Evolutionary conservation across 2,113 vertebrate genomes (phyloP).

Genomic region (Saccopteryx leptura): DNA sequence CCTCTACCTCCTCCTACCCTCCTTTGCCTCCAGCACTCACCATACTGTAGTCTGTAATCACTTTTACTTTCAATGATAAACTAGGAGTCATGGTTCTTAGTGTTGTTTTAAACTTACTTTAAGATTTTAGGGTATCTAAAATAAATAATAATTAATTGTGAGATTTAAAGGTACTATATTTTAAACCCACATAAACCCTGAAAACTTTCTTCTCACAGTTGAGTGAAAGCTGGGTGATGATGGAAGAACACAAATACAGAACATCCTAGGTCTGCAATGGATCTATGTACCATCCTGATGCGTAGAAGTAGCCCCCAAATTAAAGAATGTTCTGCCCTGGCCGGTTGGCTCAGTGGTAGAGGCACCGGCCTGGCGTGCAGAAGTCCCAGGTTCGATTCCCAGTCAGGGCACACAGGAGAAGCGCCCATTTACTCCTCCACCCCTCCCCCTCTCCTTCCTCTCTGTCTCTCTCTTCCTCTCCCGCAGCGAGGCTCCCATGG

Average conservation of each 20-base stretch:
- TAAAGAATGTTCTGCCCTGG: neutral
- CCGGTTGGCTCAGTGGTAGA: too few relatives aligned
- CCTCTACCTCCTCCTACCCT: neutral
- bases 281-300: neutral
- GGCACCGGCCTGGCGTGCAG: too few relatives aligned
- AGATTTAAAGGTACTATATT: conserved; percentile 46
- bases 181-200: neutral
- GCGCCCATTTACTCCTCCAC: too few relatives aligned
- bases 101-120: conserved; percentile 13
- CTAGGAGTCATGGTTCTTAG: neutral
- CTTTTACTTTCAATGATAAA: neutral
- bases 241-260: neutral
- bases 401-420: too few relatives aligned
- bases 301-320: neutral
- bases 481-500: too few relatives aligned
- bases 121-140: conserved; percentile 45
- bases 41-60: neutral
- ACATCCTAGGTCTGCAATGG: neutral
- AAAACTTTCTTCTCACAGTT: neutral
- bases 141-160: neutral
- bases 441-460: too few relatives aligned
- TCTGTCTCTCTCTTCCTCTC: too few relatives aligned
- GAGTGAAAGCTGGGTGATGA: neutral
- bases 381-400: too few relatives aligned
- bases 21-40: neutral